Conservation (phyloP, 2,113 vertebrate species). For the Vulpes vulpes region DNA sequence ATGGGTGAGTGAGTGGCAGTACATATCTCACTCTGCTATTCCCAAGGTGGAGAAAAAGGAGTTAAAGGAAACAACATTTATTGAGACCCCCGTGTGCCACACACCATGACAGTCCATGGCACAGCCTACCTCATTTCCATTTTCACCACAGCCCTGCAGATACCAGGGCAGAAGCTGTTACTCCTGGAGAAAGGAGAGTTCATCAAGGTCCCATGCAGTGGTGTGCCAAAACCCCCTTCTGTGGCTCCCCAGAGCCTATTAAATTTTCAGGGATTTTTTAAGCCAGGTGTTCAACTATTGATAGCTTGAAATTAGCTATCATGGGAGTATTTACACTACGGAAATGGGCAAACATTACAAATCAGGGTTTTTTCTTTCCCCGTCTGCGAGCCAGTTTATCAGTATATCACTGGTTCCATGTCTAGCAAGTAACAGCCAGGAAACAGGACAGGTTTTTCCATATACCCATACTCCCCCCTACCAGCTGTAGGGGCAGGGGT, state of each 20-base stretch:
- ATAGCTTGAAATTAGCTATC: background rate
- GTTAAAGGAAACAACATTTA: background rate
- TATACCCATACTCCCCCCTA: too few species aligned
- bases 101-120: accelerated
- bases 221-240: background rate
- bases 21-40: background rate
- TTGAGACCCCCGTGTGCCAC: background rate
- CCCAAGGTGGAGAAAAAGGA: background rate
- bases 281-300: background rate
- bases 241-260: background rate
- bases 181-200: background rate
- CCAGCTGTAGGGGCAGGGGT: too few species aligned
- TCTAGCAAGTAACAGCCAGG: background rate
- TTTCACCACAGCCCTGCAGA: background rate
- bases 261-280: background rate
- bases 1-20: background rate
- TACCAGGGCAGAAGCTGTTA: background rate
- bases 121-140: background rate
- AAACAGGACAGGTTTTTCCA: background rate
- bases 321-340: background rate
- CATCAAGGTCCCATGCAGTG: background rate
- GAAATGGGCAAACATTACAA: background rate
- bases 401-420: background rate
- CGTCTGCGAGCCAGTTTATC: background rate
- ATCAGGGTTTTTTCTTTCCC: background rate